These are phyloP conservation scores for Phortica magna DNA, from an alignment of 2,888 invertebrate genomes.

Conservation along the genomic window DNA sequence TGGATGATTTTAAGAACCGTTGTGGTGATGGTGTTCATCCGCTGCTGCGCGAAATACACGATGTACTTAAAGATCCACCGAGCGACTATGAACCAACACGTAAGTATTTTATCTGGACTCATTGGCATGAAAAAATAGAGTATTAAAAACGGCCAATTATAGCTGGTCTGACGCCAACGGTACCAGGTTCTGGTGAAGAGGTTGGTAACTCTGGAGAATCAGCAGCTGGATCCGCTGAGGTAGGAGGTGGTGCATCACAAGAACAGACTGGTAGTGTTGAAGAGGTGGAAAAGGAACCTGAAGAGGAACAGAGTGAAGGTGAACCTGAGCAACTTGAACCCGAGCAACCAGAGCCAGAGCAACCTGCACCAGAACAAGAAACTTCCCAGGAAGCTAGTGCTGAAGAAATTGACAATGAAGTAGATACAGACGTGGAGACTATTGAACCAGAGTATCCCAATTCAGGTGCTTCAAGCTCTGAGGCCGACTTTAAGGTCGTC, in stretches of 20 bases:
- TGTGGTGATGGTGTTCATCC: slow-evolving; percentile 91
- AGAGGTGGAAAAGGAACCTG: slow-evolving; percentile 9
- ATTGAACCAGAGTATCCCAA: slow-evolving; percentile 47
- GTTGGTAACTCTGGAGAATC: slow-evolving; percentile 56
- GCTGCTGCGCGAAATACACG: slow-evolving; percentile 86
- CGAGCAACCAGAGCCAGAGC: neutral
- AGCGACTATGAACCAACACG: slow-evolving; percentile 66
- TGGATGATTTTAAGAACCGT: slow-evolving; percentile 90
- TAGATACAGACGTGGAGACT: slow-evolving; percentile 59
- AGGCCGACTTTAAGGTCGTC: slow-evolving; percentile 85
- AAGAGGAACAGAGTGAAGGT: slow-evolving; percentile 38
- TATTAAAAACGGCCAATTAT: neutral
- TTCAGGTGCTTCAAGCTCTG: slow-evolving; percentile 31
- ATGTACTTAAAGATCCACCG: slow-evolving; percentile 81
- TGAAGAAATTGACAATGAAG: slow-evolving; percentile 51
- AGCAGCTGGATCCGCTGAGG: slow-evolving; percentile 56
- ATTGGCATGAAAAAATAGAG: neutral
- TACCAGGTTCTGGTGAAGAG: slow-evolving; percentile 62
- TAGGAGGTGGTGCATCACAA: slow-evolving; percentile 53
- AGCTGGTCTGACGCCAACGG: slow-evolving; percentile 60
- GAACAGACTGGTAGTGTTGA: slow-evolving; percentile 35
- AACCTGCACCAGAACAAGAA: slow-evolving; percentile 31
- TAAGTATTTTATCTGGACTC: slow-evolving; percentile 52
- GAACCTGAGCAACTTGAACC: slow-evolving; percentile 8
- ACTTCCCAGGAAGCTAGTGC: slow-evolving; percentile 44